Percentiles rank a stretch among this genome's conserved stretches.
These are phyloP conservation scores for Hypomecis atomaria DNA, from an alignment of 2,888 invertebrate genomes.

Conservation along the genomic window DNA sequence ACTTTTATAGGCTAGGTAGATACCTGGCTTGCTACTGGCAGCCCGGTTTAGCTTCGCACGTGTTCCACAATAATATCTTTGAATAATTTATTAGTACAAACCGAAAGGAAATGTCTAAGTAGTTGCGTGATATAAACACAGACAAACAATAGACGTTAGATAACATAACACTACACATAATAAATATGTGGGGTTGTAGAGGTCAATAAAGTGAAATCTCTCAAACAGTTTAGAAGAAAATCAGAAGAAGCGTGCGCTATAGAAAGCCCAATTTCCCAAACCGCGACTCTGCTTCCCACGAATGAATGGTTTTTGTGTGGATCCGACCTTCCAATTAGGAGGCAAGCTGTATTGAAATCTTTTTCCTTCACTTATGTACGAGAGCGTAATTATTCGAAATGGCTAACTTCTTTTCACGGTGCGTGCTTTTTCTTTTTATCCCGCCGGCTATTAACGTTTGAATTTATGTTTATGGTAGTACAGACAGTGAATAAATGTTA, in stretches of 20 bases:
- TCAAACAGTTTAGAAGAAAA: slow-evolving; percentile 16
- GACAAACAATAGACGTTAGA: not conserved
- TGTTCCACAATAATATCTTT: slow-evolving; percentile 6
- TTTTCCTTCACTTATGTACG: slow-evolving; percentile 51
- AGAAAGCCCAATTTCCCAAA: slow-evolving; percentile 47
- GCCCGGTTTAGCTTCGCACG: slow-evolving; percentile 1
- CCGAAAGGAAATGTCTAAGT: slow-evolving; percentile 2
- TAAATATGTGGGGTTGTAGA: not conserved
- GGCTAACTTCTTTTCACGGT: slow-evolving; percentile 27
- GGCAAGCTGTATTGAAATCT: slow-evolving; percentile 52
- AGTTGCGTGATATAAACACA: not conserved
- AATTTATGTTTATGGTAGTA: slow-evolving; percentile 22
- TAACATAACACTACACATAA: not conserved
- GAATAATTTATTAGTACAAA: not conserved
- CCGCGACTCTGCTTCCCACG: slow-evolving; percentile 52
- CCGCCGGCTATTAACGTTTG: slow-evolving; percentile 11
- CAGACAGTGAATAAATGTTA: slow-evolving; percentile 27
- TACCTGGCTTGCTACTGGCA: not conserved
- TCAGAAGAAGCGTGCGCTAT: slow-evolving; percentile 24
- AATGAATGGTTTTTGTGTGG: slow-evolving; percentile 59
- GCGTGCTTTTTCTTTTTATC: slow-evolving; percentile 20
- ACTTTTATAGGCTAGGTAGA: not conserved
- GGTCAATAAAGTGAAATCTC: not conserved
- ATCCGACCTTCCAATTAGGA: slow-evolving; percentile 65
- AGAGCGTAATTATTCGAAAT: slow-evolving; percentile 36